Evolutionary conservation across 2,113 vertebrate genomes (phyloP).

Genomic region (Cololabis saira): DNA sequence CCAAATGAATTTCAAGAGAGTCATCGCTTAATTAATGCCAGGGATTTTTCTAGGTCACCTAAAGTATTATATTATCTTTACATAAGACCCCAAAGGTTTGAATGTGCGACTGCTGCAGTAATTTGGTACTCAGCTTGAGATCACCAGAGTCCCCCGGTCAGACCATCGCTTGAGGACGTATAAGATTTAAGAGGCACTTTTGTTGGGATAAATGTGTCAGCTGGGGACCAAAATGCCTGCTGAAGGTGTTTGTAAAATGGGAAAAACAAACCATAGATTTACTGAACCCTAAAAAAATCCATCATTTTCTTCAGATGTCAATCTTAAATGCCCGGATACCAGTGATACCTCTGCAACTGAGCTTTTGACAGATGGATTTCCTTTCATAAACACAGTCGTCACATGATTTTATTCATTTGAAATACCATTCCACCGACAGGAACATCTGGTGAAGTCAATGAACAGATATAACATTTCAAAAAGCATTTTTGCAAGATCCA

Average conservation of each 20-base stretch:
- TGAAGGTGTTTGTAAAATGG: conserved; percentile 37
- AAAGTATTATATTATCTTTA: neutral
- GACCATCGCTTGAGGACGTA: neutral
- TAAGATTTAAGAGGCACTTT: conserved; percentile 16
- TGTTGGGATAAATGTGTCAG: conserved; percentile 32
- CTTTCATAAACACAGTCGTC: conserved; percentile 1
- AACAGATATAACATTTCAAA: conserved; percentile 68
- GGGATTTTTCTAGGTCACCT: neutral
- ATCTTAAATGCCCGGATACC: conserved; percentile 47
- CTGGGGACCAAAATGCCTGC: conserved; percentile 31
- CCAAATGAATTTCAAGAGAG: too few relatives aligned
- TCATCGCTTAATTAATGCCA: neutral
- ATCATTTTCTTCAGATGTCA: conserved; percentile 40
- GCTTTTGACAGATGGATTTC: neutral
- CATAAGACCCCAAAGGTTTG: neutral
- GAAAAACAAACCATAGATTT: conserved; percentile 35
- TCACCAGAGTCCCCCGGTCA: neutral
- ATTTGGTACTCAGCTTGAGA: neutral
- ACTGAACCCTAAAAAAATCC: conserved; percentile 31
- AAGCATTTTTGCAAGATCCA: conserved; percentile 61
- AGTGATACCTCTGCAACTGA: conserved; percentile 24
- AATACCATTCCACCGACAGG: conserved; percentile 74
- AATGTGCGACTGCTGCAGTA: neutral
- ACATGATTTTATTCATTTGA: conserved; percentile 76
- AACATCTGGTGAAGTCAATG: conserved; percentile 64